A percentile compares a stretch with the other conserved stretches of the same genome.
Conservation (phyloP, 2,113 vertebrate species). For the Odontesthes bonariensis region DNA sequence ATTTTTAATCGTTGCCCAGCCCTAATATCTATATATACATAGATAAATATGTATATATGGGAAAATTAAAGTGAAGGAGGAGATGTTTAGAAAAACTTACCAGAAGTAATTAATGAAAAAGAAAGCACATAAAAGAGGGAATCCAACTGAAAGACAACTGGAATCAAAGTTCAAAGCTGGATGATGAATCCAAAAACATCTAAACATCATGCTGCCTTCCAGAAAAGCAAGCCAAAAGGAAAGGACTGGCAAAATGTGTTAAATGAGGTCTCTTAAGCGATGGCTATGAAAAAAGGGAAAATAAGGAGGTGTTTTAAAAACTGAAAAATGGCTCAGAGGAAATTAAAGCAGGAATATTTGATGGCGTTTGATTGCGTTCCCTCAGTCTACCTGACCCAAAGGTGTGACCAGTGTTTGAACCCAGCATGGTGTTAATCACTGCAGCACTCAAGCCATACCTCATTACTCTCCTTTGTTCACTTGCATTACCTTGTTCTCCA, state of each 20-base stretch:
- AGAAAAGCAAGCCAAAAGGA: neutral
- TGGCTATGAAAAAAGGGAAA: neutral
- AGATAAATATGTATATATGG: too few relatives aligned
- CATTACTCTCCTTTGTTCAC: slow-evolving; percentile 65
- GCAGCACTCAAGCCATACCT: slow-evolving; percentile 49
- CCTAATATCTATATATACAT: too few relatives aligned
- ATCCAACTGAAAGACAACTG: neutral
- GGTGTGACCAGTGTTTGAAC: slow-evolving; percentile 65
- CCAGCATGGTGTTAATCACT: slow-evolving; percentile 63
- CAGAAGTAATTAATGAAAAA: slow-evolving; percentile 7
- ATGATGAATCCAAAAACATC: neutral
- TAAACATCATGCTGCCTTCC: neutral
- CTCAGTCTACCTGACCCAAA: slow-evolving; percentile 41
- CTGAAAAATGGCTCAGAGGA: slow-evolving; percentile 3
- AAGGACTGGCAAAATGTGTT: neutral
- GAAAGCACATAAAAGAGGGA: neutral
- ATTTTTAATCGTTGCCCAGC: too few relatives aligned
- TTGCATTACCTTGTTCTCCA: slow-evolving; percentile 55
- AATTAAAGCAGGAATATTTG: slow-evolving; percentile 3
- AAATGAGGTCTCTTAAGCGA: neutral
- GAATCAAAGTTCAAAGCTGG: neutral
- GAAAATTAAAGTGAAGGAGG: neutral
- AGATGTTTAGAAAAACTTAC: neutral
- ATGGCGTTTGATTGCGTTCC: slow-evolving; percentile 21
- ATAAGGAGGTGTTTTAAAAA: neutral